Conservation (phyloP, 1,140 invertebrate species). For the Drosophila sulfurigaster region DNA sequence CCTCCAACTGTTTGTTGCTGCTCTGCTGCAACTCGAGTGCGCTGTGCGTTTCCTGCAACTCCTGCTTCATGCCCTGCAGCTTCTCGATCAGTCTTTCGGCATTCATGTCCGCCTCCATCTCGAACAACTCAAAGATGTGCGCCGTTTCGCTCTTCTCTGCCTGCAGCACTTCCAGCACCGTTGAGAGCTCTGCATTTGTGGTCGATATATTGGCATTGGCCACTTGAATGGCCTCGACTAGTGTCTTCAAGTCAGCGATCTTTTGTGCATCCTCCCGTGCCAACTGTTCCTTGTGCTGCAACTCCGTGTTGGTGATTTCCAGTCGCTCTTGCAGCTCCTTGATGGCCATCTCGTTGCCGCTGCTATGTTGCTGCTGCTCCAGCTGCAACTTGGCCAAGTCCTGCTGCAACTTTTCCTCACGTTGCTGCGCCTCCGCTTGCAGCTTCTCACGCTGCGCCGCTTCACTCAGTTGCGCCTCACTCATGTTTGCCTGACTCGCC, state of each 20-base stretch:
- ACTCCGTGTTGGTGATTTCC: slow-evolving; percentile 65
- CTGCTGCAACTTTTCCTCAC: slow-evolving; percentile 47
- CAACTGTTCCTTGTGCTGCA: slow-evolving; percentile 69
- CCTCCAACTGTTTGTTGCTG: slow-evolving; percentile 26
- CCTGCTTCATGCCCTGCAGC: slow-evolving; percentile 65
- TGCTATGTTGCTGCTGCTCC: slow-evolving; percentile 54
- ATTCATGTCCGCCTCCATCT: slow-evolving; percentile 80
- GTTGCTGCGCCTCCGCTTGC: slow-evolving; percentile 40
- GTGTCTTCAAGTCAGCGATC: slow-evolving; percentile 66
- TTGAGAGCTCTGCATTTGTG: slow-evolving; percentile 73
- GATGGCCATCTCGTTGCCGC: slow-evolving; percentile 43
- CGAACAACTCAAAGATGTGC: slow-evolving; percentile 80
- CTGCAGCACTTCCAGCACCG: slow-evolving; percentile 70
- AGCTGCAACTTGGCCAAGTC: slow-evolving; percentile 49
- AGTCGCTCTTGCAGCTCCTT: slow-evolving; percentile 64
- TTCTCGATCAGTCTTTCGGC: slow-evolving; percentile 68
- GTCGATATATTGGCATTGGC: slow-evolving; percentile 76
- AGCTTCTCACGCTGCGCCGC: slow-evolving; percentile 38
- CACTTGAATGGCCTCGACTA: slow-evolving; percentile 69
- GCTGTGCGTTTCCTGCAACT: slow-evolving; percentile 61
- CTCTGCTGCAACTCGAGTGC: slow-evolving; percentile 41
- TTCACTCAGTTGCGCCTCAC: slow-evolving; percentile 27
- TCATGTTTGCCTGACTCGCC: slow-evolving; percentile 40
- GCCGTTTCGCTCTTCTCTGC: slow-evolving; percentile 76
- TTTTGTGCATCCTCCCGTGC: slow-evolving; percentile 68